Evolutionary conservation across 2,888 invertebrate genomes (phyloP).

Genomic region (Alviniconcha strummeri): DNA sequence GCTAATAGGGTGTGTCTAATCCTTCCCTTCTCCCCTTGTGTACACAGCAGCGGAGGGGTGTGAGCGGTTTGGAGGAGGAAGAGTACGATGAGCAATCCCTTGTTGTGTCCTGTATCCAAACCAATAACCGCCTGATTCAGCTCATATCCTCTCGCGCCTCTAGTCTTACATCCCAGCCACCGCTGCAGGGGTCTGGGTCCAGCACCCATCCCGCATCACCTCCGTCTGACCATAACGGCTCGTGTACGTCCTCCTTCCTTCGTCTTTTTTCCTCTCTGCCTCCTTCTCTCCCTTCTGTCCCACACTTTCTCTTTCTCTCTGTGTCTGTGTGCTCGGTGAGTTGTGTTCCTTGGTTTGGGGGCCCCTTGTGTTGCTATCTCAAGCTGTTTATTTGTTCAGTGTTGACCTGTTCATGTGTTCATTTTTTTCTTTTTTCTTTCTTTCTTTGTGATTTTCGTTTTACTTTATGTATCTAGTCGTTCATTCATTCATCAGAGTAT

Average conservation of each 20-base stretch:
- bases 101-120: constrained; percentile 28
- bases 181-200: constrained; percentile 11
- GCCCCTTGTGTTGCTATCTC: no score
- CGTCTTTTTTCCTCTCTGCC: background rate
- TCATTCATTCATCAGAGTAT: no score
- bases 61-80: constrained; percentile 12
- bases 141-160: constrained; percentile 22
- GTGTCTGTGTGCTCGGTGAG: no score
- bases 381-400: no score
- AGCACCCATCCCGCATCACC: background rate
- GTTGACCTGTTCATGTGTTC: no score
- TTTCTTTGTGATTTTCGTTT: background rate
- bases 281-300: background rate
- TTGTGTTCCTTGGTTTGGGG: no score
- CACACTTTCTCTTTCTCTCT: background rate
- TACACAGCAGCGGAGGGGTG: background rate
- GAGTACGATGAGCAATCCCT: constrained; percentile 27
- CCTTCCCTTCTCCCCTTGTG: background rate
- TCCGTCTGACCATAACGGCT: background rate
- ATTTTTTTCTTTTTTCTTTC: background rate
- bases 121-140: constrained; percentile 30
- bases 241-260: background rate
- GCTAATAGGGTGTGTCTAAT: constrained; percentile 19
- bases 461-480: no score
- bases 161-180: constrained; percentile 12